Percentiles rank a stretch among this genome's conserved stretches.
Conservation (phyloP, 2,113 vertebrate species). For the Grammomys dolichurus region DNA sequence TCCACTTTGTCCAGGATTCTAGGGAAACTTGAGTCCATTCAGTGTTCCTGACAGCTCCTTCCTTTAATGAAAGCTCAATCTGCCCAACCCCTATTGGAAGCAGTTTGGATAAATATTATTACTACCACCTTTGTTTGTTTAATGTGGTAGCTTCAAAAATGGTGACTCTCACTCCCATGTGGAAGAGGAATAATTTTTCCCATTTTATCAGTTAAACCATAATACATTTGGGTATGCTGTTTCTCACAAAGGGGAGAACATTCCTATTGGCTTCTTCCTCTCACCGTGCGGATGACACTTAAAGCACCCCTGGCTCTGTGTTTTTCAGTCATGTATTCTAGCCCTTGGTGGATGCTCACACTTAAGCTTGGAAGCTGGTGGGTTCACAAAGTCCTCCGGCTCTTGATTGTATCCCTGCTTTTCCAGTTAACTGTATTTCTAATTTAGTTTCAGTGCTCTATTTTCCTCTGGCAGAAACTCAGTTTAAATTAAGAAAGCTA, state of each 20-base stretch:
- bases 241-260: neutral
- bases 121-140: constrained; percentile 79
- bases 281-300: neutral
- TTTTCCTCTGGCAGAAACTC: constrained; percentile 36
- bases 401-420: neutral
- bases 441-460: constrained; percentile 31
- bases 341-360: neutral
- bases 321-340: constrained; percentile 38
- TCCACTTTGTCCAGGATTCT: constrained; percentile 61
- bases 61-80: constrained; percentile 75
- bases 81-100: constrained; percentile 73
- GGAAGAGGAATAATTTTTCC: constrained; percentile 40
- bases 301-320: neutral
- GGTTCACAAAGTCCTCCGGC: neutral
- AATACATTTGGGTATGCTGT: constrained; percentile 41
- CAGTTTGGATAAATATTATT: constrained; percentile 80
- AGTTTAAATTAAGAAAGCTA: constrained; percentile 56
- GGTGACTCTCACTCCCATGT: neutral
- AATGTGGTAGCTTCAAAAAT: constrained; percentile 65
- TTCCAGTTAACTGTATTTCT: constrained; percentile 22
- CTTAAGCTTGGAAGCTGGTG: constrained; percentile 42
- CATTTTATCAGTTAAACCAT: constrained; percentile 23
- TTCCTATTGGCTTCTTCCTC: neutral
- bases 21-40: constrained; percentile 63
- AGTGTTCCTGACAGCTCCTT: constrained; percentile 69